Evolutionary conservation across 2,797 vertebrate species (phyloP).

Genomic region (Lindbergichthys nudifrons): DNA sequence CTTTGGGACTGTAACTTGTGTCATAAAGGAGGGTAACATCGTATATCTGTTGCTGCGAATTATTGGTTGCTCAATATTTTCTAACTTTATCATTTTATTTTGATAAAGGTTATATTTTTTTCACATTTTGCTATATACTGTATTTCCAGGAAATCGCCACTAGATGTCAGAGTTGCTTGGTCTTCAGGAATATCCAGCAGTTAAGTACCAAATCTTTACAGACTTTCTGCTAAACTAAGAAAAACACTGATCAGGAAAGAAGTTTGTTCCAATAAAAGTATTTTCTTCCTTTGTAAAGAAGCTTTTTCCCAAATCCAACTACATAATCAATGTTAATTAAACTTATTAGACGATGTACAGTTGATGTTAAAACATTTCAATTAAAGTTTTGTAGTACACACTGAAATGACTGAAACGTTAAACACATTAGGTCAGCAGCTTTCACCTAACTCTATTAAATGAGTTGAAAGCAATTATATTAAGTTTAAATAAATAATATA

Average conservation of each 20-base stretch:
- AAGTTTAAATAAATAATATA: too few relatives aligned
- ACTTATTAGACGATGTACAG: neutral
- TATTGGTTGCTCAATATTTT: neutral
- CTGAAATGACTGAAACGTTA: too few relatives aligned
- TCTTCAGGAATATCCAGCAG: slow-evolving; percentile 44
- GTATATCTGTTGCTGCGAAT: neutral
- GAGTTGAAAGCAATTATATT: too few relatives aligned
- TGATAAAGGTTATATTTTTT: neutral
- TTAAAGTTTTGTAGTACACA: neutral
- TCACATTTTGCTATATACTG: slow-evolving; percentile 18
- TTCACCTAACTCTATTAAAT: too few relatives aligned
- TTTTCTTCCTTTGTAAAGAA: slow-evolving; percentile 1
- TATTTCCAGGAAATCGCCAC: slow-evolving; percentile 68
- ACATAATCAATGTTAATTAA: neutral
- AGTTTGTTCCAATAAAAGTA: neutral
- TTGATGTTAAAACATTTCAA: neutral
- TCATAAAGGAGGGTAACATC: neutral
- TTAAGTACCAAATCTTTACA: neutral
- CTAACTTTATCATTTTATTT: neutral
- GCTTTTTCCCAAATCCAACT: neutral
- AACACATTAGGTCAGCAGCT: too few relatives aligned
- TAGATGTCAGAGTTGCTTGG: slow-evolving; percentile 82
- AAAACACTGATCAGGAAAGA: slow-evolving; percentile 7
- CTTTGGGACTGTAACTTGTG: neutral
- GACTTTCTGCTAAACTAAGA: slow-evolving; percentile 1